These are phyloP conservation scores for Portunus trituberculatus DNA, from an alignment of 1,140 invertebrate species.

Conservation along the genomic window DNA sequence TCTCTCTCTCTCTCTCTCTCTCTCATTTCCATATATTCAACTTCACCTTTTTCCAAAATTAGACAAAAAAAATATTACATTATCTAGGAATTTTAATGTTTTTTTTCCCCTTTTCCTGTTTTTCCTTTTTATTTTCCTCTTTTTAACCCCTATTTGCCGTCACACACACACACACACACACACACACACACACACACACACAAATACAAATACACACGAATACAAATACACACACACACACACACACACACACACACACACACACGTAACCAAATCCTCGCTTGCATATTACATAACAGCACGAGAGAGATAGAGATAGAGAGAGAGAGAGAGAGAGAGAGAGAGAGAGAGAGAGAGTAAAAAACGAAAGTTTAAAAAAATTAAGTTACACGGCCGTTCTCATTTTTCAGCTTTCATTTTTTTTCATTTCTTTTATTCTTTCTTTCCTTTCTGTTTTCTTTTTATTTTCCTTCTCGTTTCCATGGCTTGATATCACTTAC, in stretches of 20 bases:
- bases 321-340: no score
- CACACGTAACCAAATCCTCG: not conserved
- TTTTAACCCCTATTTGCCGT: not conserved
- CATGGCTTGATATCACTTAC: no score
- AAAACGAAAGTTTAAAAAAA: no score
- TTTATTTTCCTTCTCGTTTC: no score
- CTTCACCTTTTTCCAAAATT: not conserved
- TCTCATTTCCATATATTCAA: not conserved
- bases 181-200: conserved; percentile 25
- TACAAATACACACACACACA: not conserved
- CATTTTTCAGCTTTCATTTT: no score
- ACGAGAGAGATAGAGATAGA: no score
- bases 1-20: not conserved
- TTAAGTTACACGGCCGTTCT: no score
- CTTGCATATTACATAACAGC: not conserved
- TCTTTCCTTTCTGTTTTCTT: no score
- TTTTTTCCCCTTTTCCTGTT: not conserved
- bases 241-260: conserved; percentile 25
- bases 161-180: not conserved
- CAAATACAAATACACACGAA: no score
- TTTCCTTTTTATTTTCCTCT: not conserved
- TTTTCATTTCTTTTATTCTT: no score
- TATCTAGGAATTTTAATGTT: not conserved
- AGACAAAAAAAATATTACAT: not conserved
- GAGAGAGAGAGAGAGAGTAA: no score